These are phyloP conservation scores for Marcusenius ussheri DNA, from an alignment of 2,113 vertebrate species.

Conservation along the genomic window DNA sequence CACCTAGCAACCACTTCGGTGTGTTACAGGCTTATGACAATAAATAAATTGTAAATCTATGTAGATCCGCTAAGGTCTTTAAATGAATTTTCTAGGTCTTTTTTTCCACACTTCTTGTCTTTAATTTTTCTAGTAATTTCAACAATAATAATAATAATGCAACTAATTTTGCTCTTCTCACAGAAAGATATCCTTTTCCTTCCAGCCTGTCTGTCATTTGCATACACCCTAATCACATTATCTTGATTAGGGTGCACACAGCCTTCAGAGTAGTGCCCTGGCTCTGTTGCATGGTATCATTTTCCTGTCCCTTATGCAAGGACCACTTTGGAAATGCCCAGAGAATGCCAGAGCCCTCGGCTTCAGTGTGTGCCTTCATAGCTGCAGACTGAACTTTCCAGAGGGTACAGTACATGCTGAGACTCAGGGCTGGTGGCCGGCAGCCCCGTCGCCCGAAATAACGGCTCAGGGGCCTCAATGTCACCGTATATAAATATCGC, in stretches of 20 bases:
- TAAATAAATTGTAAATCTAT: background rate
- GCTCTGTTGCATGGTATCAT: background rate
- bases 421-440: background rate
- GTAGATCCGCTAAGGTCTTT: background rate
- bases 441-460: background rate
- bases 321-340: background rate
- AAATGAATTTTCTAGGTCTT: background rate
- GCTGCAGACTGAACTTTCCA: constrained; percentile 6
- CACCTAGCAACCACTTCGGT: background rate
- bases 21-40: background rate
- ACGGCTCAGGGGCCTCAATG: background rate
- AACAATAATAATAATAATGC: background rate
- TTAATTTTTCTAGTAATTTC: background rate
- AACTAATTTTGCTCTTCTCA: background rate
- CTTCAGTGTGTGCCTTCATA: background rate
- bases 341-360: background rate
- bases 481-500: background rate
- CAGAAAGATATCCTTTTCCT: background rate
- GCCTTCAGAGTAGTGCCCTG: background rate
- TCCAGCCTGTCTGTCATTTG: background rate
- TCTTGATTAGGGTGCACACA: background rate
- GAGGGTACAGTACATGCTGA: constrained; percentile 13
- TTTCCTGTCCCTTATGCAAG: background rate
- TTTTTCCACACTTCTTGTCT: no score
- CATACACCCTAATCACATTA: background rate